Percentiles rank a stretch among this genome's conserved stretches.
Conservation (phyloP, 2,888 invertebrate species). For the Pteria penguin region DNA sequence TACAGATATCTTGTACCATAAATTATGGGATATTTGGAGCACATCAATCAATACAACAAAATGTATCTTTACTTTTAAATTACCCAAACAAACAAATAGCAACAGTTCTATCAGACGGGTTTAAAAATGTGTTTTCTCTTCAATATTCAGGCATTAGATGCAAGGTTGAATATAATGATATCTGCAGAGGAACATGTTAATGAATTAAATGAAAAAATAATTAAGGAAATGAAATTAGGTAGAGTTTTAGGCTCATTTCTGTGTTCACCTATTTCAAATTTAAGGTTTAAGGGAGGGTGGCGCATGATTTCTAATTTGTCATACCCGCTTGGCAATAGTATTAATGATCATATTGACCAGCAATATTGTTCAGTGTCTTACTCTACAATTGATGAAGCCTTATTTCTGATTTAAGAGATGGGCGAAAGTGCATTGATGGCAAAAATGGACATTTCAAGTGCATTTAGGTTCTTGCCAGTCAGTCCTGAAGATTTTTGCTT, state of each 20-base stretch:
- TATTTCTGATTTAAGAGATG: background rate
- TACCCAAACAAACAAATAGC: background rate
- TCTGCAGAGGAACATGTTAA: too few species aligned
- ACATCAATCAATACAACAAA: background rate
- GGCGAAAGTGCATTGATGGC: too few species aligned
- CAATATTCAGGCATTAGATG: background rate
- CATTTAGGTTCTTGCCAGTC: too few species aligned
- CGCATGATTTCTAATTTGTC: constrained; percentile 11
- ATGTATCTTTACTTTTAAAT: background rate
- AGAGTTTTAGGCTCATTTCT: background rate
- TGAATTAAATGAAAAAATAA: background rate
- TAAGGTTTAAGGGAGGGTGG: background rate
- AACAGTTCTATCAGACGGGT: background rate
- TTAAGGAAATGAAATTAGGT: constrained; percentile 4
- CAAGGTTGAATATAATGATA: too few species aligned
- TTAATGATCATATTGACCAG: constrained; percentile 16
- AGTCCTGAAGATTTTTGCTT: too few species aligned
- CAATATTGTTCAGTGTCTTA: constrained; percentile 9
- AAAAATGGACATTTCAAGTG: too few species aligned
- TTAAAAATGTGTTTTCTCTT: background rate
- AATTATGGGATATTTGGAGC: background rate
- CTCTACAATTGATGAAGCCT: background rate
- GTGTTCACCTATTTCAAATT: constrained; percentile 7
- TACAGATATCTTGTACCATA: too few species aligned
- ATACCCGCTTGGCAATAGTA: background rate